Evolutionary conservation across 2,113 vertebrate species (phyloP).

Genomic region (Arvicanthis niloticus): DNA sequence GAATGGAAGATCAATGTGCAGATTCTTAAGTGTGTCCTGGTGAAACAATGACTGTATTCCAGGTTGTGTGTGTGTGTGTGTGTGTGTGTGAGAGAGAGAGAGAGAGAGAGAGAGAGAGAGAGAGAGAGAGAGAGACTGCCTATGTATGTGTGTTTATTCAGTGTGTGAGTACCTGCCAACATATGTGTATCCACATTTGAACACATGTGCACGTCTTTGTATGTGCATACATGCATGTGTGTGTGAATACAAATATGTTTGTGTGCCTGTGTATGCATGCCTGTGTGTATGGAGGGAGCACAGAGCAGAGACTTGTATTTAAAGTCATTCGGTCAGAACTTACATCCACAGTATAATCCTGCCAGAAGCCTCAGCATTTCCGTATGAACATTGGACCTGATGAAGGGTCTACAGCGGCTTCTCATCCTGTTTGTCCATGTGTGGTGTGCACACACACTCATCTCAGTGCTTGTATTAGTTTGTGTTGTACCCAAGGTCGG

Average conservation of each 20-base stretch:
- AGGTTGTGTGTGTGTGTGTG: background rate
- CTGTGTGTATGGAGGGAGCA: background rate
- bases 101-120: too few relatives aligned
- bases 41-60: rapidly evolving
- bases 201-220: background rate
- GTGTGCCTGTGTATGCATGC: too few relatives aligned
- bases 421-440: background rate
- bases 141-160: background rate
- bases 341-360: too few relatives aligned
- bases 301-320: rapidly evolving
- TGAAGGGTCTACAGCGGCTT: too few relatives aligned
- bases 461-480: too few relatives aligned
- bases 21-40: too few relatives aligned
- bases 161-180: too few relatives aligned
- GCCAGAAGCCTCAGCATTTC: background rate
- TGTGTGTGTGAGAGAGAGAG: background rate
- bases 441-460: background rate
- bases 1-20: background rate
- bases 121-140: too few relatives aligned
- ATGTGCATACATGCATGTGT: too few relatives aligned
- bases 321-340: too few relatives aligned
- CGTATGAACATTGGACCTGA: background rate
- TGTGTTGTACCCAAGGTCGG: background rate
- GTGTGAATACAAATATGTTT: background rate
- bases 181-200: background rate